Evolutionary conservation across 2,113 vertebrate species (phyloP), one percentile per base, ranked within the genome.

Genomic region (Crotalus tigris): DNA sequence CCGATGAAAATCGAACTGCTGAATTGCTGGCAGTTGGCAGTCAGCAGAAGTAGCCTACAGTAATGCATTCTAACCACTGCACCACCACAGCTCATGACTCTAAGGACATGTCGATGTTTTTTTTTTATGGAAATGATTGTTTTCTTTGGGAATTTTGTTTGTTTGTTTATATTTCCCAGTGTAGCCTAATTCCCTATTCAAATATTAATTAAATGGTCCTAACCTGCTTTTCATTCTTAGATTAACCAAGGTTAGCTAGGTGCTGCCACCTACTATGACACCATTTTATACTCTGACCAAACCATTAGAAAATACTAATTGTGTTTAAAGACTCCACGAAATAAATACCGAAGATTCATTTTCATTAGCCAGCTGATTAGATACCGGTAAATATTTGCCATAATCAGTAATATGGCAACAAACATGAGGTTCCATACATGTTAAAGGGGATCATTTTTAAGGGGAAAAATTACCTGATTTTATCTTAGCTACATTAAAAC

Each of bases 281-380:
- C 13, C 64, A 33, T 15, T n/a, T 69, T 69, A 69, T 69, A 69
- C n/a, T n/a, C 29, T 69, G 29, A 69, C 3, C 54, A 94, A 64
- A 49, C 54, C 0, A 0, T 85, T 55, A 57, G 3, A 85, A 0
- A 55, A 4, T 91, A 92, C 90, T 93, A 91, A 92, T 15, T 13
- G 49, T 86, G 61, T 92, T 90, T 93, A 92, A 95, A 61, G 49
- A 46, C 0, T 86, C 93, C 49, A 81, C 5, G 53, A 87, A 88
- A 89, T 53, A 0, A 91, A 89, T 85, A 81, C 1, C 0, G 9
- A 49, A 23, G 5, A 10, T 87, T 1, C 0, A 1, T 23, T 85
- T 91, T 58, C 0, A 88, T 58, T 33, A 49, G 0, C 2, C 2
- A 59, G 12, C 93, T 75, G 64, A 33, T 69, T 69, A 33, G 64